Evolutionary conservation across 2,888 invertebrate species (phyloP), one percentile per base, ranked within the genome.

Genomic region (Buathra laborator): DNA sequence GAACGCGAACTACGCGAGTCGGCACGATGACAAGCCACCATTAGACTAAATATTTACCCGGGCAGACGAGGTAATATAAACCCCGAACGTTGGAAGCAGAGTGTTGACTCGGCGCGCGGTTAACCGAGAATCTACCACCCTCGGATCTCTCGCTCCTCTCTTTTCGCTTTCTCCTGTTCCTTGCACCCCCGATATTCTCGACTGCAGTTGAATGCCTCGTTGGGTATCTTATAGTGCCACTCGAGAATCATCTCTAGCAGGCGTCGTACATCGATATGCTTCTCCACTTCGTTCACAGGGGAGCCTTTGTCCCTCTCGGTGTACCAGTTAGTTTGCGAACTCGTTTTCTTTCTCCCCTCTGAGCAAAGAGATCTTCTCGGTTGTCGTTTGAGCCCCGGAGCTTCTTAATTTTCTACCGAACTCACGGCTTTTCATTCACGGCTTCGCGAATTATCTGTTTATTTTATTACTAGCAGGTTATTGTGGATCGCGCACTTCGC

Each of bases 31-130:
- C 83, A 83, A 83, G 78, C 70, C 72, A 72, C 44, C 75, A 81
- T 87, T 79, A 86, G 82, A 82, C 83, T 86, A 87, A 87, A 87
- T 87, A 87, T 87, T 87, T 87, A 81, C 86, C 68, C 81, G 75
- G 62, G 56, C 59, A 9, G 5, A 77, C 72, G 72, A 48, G 75
- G 79, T 86, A 78, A 85, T 85, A 84, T 86, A 84, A 72, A 79
- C 75, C 44, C 7, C 48, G 48, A 80, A 70, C 76, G 80, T 59
- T 44, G 64, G 37, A 83, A 71, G 51, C 78, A 75, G 56, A 56
- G 83, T 83, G 85, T 82, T 83, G 79, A 83, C 83, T 83, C 76
- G 85, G 85, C 71, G 64, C 51, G 80, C 82, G 85, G 83, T 85
- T 85, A 85, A 85, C 85, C 85, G 79, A 79, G 76, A 80, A 85